These are phyloP conservation scores for Athripsodes cinereus DNA, from an alignment of 2,888 invertebrate genomes.

Conservation along the genomic window DNA sequence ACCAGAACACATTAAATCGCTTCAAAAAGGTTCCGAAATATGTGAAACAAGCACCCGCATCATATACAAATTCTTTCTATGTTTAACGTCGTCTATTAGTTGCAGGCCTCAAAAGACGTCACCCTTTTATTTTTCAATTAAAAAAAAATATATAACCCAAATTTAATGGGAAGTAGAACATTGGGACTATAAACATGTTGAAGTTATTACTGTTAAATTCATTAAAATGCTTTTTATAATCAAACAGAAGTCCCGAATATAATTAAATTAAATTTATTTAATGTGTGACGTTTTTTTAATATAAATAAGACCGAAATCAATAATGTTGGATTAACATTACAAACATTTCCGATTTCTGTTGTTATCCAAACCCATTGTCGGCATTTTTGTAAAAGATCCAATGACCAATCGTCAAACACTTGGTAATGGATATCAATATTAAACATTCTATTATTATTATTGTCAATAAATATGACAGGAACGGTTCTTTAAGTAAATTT, in stretches of 20 bases:
- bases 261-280: conserved; percentile 1
- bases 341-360: neutral
- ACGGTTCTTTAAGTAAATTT: no score
- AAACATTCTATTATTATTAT: no score
- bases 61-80: neutral
- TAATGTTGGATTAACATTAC: neutral
- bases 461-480: no score
- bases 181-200: neutral
- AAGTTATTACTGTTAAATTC: neutral
- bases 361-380: neutral
- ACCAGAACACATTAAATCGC: no score
- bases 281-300: neutral
- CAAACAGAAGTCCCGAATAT: neutral
- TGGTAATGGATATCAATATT: neutral
- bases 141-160: neutral
- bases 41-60: no score
- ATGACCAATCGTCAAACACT: neutral
- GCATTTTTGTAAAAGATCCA: neutral
- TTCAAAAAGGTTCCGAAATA: no score
- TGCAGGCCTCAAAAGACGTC: neutral
- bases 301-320: neutral
- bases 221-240: neutral
- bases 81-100: neutral
- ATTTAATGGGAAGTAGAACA: neutral
- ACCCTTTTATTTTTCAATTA: neutral